phyloP scores from a whole-genome alignment of 1,140 invertebrate genomes.

The Brevipalpus yothersi region DNA sequence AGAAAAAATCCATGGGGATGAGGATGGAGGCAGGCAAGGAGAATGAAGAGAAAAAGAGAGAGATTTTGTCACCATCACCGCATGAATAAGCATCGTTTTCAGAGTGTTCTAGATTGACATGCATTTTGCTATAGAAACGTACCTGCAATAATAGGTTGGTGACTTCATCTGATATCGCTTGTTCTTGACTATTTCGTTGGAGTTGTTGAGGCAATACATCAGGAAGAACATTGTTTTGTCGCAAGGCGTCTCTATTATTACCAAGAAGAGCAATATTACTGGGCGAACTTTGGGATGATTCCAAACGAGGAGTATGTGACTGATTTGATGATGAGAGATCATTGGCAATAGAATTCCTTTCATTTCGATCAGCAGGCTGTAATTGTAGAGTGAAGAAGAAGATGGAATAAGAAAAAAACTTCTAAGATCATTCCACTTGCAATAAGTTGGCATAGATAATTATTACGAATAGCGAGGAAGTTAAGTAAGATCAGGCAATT shows the following conservation, averaged over 20 bases:
- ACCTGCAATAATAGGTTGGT: conserved; percentile 16
- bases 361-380: neutral
- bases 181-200: conserved; percentile 36
- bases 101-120: too few species aligned
- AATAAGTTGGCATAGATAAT: too few species aligned
- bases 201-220: conserved; percentile 51
- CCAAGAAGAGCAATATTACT: conserved; percentile 15
- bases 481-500: too few species aligned
- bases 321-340: conserved; percentile 1
- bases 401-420: neutral
- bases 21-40: too few species aligned
- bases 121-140: neutral
- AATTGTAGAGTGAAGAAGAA: neutral
- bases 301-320: neutral
- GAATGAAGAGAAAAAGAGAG: too few species aligned
- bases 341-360: neutral
- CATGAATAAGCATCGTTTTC: too few species aligned
- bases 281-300: conserved; percentile 10
- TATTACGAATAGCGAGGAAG: too few species aligned
- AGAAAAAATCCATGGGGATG: too few species aligned
- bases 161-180: conserved; percentile 81
- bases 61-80: too few species aligned
- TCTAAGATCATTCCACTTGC: neutral
- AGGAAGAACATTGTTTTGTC: conserved; percentile 68
- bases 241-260: conserved; percentile 29